Evolutionary conservation across 2,113 vertebrate genomes (phyloP).

Genomic region (Rhinolophus sinicus): DNA sequence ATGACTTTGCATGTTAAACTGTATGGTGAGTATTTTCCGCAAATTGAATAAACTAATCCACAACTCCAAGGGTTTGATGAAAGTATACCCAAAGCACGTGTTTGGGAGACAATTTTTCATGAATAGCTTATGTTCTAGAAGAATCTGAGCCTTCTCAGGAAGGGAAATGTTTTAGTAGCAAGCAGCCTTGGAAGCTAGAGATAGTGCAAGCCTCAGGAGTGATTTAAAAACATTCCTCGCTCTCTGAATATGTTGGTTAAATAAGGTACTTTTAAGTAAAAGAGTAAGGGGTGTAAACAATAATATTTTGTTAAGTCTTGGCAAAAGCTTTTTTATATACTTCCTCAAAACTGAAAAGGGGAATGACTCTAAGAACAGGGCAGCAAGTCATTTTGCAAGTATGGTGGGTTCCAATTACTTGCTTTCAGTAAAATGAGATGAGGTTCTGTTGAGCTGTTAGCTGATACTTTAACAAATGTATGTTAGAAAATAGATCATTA

Average conservation of each 20-base stretch:
- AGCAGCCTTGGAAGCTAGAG: slow-evolving; percentile 17
- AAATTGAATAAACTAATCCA: neutral
- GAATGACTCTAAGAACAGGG: neutral
- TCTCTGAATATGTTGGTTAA: neutral
- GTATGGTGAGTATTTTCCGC: neutral
- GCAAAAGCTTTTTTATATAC: neutral
- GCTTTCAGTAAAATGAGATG: neutral
- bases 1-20: neutral
- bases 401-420: neutral
- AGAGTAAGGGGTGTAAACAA: neutral
- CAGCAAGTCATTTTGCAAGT: neutral
- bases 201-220: neutral
- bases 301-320: neutral
- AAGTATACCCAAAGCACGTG: neutral
- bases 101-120: neutral
- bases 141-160: neutral
- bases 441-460: neutral
- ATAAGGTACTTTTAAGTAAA: neutral
- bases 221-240: neutral
- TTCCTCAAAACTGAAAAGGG: neutral
- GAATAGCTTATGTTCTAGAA: neutral
- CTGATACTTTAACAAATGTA: neutral
- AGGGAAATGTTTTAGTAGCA: neutral
- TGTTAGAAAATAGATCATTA: neutral
- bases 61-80: slow-evolving; percentile 5